Conservation (phyloP, 2,888 invertebrate species). For the Hymenopus coronatus region DNA sequence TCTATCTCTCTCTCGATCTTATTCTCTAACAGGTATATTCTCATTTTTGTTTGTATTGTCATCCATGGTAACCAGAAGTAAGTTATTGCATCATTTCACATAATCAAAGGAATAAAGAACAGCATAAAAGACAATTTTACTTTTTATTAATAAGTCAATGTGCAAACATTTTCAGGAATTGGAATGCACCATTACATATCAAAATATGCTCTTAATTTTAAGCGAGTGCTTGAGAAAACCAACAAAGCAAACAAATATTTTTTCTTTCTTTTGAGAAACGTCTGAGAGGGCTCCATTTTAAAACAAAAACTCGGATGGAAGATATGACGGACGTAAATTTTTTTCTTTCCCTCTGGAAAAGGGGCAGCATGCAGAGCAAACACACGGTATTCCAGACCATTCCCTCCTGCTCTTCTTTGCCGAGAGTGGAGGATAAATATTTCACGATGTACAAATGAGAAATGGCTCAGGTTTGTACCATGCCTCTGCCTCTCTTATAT, state of each 20-base stretch:
- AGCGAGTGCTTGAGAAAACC: too few relatives aligned
- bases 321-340: background rate
- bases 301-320: background rate
- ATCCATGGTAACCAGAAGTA: too few relatives aligned
- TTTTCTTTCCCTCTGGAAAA: background rate
- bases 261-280: background rate
- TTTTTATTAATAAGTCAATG: too few relatives aligned
- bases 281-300: background rate
- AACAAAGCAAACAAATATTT: background rate
- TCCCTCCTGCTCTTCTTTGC: background rate
- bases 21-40: too few relatives aligned
- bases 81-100: too few relatives aligned
- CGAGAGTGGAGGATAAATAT: background rate
- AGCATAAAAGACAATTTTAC: too few relatives aligned
- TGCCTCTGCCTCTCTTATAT: background rate
- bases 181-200: too few relatives aligned
- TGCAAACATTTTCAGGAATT: too few relatives aligned
- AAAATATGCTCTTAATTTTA: too few relatives aligned
- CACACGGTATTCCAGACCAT: background rate
- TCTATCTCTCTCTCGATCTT: too few relatives aligned
- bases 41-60: too few relatives aligned
- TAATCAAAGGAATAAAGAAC: too few relatives aligned
- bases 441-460: constrained; percentile 1
- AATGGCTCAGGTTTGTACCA: background rate
- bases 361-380: background rate